phyloP scores from a whole-genome alignment of 1,140 invertebrate genomes.

The Pollicipes pollicipes region DNA sequence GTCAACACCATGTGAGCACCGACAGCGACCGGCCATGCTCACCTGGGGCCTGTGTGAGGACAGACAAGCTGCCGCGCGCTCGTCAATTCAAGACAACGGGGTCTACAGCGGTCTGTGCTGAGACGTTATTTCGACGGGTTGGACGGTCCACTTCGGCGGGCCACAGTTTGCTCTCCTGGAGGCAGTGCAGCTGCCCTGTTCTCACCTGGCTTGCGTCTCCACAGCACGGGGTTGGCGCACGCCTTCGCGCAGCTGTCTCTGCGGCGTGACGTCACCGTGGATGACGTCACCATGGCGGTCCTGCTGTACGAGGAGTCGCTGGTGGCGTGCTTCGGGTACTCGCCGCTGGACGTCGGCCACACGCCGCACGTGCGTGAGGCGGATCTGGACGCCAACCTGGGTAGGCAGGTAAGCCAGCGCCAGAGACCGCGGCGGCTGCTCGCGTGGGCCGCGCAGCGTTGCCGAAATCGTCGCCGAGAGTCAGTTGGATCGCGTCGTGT shows the following conservation, averaged over 20 bases:
- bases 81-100: no score
- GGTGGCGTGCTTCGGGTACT: background rate
- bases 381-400: background rate
- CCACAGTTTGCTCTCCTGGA: no score
- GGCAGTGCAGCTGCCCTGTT: no score
- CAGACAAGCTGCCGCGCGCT: no score
- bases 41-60: no score
- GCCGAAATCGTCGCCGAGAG: no score
- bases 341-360: background rate
- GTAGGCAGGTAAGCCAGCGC: background rate
- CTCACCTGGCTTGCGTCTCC: background rate
- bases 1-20: background rate
- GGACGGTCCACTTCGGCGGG: no score
- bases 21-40: no score
- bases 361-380: background rate
- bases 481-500: no score
- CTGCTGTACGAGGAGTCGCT: background rate
- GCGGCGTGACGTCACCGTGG: background rate
- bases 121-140: no score
- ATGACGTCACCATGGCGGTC: background rate
- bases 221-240: background rate
- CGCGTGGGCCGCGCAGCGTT: no score
- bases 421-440: background rate
- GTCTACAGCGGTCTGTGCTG: no score
- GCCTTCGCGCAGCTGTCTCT: background rate